These are phyloP conservation scores for Mythimna vitellina DNA, from an alignment of 2,888 invertebrate species.

Conservation along the genomic window DNA sequence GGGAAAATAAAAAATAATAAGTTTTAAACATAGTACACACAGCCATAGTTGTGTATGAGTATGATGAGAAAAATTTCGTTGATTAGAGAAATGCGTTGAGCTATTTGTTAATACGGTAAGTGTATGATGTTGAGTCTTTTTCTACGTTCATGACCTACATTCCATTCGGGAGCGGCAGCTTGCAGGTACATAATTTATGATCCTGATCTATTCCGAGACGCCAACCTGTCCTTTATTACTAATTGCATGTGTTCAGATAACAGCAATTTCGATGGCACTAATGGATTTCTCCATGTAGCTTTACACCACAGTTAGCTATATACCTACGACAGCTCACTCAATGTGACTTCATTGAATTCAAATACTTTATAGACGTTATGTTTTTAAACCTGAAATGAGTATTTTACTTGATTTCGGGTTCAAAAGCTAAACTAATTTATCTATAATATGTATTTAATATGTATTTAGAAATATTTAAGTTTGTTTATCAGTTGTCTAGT, in stretches of 20 bases:
- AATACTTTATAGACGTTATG: no score
- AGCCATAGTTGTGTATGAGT: not conserved
- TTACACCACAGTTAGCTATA: not conserved
- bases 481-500: no score
- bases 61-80: not conserved
- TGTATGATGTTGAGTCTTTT: constrained; percentile 52
- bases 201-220: constrained; percentile 67
- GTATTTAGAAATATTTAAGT: no score
- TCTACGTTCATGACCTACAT: constrained; percentile 70
- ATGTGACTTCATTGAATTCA: constrained; percentile 5
- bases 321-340: not conserved
- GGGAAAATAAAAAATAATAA: not conserved
- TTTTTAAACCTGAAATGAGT: no score
- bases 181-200: constrained; percentile 75
- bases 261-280: constrained; percentile 19
- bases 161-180: constrained; percentile 67
- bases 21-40: not conserved
- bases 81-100: constrained; percentile 16
- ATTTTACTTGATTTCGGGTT: no score
- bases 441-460: no score
- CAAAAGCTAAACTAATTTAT: no score
- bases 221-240: constrained; percentile 50
- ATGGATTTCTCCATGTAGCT: constrained; percentile 39
- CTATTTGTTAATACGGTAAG: constrained; percentile 24
- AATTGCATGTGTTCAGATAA: constrained; percentile 34